Evolutionary conservation across 2,888 invertebrate species (phyloP).

Genomic region (Lysandra coridon): DNA sequence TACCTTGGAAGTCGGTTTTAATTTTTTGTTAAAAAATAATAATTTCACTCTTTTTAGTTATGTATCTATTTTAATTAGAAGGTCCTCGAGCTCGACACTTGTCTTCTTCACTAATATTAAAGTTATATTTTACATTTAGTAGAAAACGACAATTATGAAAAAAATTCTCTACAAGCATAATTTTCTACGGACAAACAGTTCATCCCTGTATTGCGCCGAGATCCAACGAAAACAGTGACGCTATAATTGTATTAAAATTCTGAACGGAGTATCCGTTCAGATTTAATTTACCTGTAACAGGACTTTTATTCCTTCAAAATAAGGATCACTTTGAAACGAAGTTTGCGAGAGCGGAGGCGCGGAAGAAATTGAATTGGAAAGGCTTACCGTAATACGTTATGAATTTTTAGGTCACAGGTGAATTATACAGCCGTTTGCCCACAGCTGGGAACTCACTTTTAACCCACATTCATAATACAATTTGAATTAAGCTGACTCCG

Average conservation of each 20-base stretch:
- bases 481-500: not conserved
- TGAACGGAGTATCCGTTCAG: not conserved
- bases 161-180: too few relatives aligned
- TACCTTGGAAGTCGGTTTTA: too few relatives aligned
- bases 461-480: slow-evolving; percentile 15
- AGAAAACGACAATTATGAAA: too few relatives aligned
- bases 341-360: not conserved
- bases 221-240: not conserved
- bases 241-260: not conserved
- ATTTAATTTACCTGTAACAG: not conserved
- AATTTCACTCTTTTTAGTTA: too few relatives aligned
- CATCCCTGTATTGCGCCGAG: not conserved
- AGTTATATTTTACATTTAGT: too few relatives aligned
- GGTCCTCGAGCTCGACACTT: too few relatives aligned
- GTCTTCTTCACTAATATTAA: too few relatives aligned
- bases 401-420: slow-evolving; percentile 35
- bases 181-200: not conserved
- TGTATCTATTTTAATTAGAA: too few relatives aligned
- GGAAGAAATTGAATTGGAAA: slow-evolving; percentile 16
- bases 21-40: too few relatives aligned
- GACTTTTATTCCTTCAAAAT: not conserved
- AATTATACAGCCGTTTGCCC: slow-evolving; percentile 7
- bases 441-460: not conserved
- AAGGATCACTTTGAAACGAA: not conserved
- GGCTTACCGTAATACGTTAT: slow-evolving; percentile 28